Base-by-base conservation (phyloP, 2,113 vertebrate genomes). In the Cynocephalus volans region DNA sequence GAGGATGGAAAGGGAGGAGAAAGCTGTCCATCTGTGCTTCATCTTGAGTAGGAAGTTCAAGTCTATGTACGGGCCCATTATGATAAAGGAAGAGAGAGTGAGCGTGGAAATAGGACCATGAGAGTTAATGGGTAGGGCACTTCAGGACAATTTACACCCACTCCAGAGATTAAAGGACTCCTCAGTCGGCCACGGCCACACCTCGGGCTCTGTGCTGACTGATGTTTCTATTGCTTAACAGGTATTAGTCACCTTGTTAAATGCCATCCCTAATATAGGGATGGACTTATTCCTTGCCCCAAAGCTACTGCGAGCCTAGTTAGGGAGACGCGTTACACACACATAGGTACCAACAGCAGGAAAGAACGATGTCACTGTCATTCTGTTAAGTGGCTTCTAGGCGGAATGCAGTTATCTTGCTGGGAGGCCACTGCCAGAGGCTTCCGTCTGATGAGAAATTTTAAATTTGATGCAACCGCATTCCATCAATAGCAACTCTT, bases 241-340 rank as follows among this genome's bases (percentile, higher is more conserved):
- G 91, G 80, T 10, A 67, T 17, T 96, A 98, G 96, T 97, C 96
- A 96, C 79, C 89, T 73, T 84, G 84, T 97, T 95, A 92, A 95
- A 76, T 19, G 79, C 81, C 83, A 6, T 83, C 54, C 36, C 23
- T 97, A 52, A 73, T 81, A 9, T 3, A 85, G 76, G 91, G 69
- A 33, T 84, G 89, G 77, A 45, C 41, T 72, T 92, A 54, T 36
- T 93, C 72, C 95, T 97, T 92, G 96, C 96, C 97, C 83, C 45
- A 54, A 12, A 95, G 97, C 93, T 52, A 69, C 21, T 5, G 92
- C n/a, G 84, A 93, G 50, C 56, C 56, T 84, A 14, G 5, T 11
- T 45, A 81, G 90, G 84, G 62, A 96, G 87, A 58, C 73, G 0
- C 10, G 0, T 12, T 5, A 69, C 45, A 33, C n/a, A 89, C 80